A percentile compares a stretch with the other conserved stretches of the same genome.
Conservation (phyloP, 2,797 vertebrate species). For the Anableps anableps region DNA sequence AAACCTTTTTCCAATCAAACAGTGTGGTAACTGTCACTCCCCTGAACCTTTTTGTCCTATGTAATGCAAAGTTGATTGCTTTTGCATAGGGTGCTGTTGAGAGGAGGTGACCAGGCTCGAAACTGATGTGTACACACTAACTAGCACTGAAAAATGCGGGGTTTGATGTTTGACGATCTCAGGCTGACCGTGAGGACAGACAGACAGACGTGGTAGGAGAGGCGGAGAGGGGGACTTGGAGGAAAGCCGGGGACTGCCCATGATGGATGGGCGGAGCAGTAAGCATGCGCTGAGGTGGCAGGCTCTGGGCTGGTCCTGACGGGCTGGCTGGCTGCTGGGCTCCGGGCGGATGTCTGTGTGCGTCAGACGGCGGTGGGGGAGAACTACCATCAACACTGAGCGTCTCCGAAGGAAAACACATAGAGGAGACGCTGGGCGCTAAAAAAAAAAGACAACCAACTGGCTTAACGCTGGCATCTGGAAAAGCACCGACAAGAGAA, state of each 20-base stretch:
- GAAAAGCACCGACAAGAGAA: constrained; percentile 69
- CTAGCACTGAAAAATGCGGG: not conserved
- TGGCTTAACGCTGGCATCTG: constrained; percentile 65
- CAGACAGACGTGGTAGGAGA: not conserved
- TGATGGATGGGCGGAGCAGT: constrained; percentile 81
- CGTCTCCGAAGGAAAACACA: constrained; percentile 55
- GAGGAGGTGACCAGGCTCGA: not conserved
- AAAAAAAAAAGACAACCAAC: constrained; percentile 28
- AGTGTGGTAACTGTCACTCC: not conserved
- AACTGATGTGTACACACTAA: not conserved
- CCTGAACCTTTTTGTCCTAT: not conserved
- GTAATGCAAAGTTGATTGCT: not conserved
- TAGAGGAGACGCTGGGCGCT: constrained; percentile 38
- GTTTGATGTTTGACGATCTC: constrained; percentile 9
- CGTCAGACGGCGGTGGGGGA: constrained; percentile 76
- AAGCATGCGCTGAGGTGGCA: constrained; percentile 87
- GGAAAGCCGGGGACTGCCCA: constrained; percentile 71
- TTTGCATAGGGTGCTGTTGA: not conserved
- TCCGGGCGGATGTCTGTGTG: constrained; percentile 79
- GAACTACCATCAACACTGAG: constrained; percentile 70
- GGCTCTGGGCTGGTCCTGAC: constrained; percentile 81
- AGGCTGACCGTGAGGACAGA: constrained; percentile 43
- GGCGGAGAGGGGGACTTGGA: constrained; percentile 51
- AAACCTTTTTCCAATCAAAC: not conserved
- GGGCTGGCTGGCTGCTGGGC: constrained; percentile 77